Evolutionary conservation across 2,113 vertebrate genomes (phyloP), one percentile per base, ranked within the genome.

Genomic region (Malaclemys terrapin): DNA sequence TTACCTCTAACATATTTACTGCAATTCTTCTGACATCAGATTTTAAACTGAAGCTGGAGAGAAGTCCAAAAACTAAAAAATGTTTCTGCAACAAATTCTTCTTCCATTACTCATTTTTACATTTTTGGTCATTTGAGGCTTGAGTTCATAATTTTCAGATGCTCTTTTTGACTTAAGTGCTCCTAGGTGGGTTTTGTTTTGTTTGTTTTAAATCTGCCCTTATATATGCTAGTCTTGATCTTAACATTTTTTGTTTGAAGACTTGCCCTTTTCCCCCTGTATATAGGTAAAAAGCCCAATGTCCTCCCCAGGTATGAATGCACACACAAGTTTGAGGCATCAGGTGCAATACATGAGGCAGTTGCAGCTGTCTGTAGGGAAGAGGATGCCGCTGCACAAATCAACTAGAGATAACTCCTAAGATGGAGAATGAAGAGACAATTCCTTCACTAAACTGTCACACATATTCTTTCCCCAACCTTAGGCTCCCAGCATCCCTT

Each of bases 341-440:
- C 12, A 57, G 56, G 24, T 59, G 49, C 16, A 0, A 0, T 75
- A 31, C 1, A 1, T 2, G 75, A 87, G 45, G 52, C 78, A 92
- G 89, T 5, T 84, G 29, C 80, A 79, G 0, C 25, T 20, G 72
- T 0, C 0, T 27, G 84, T 12, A 88, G 62, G 0, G 0, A 57
- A 31, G 25, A 80, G 56, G 75, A 20, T 38, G 14, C 35, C 35
- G 9, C 1, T 5, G 31, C 54, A 17, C 78, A 20, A 80, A 83
- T 7, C 31, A 93, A 80, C 5, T 45, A 19, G 59, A 31, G 59
- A 59, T 4, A 0, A 56, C 12, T n/a, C 89, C 17, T 8, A 35
- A 59, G 0, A 9, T 1, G 20, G 5, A 85, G 84, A 29, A 17
- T 25, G 89, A 9, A 24, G 82, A 91, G 29, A 56, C 25, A 3